These are phyloP conservation scores for Micrastur ruficollis DNA, from an alignment of 2,797 vertebrate genomes.

Conservation along the genomic window DNA sequence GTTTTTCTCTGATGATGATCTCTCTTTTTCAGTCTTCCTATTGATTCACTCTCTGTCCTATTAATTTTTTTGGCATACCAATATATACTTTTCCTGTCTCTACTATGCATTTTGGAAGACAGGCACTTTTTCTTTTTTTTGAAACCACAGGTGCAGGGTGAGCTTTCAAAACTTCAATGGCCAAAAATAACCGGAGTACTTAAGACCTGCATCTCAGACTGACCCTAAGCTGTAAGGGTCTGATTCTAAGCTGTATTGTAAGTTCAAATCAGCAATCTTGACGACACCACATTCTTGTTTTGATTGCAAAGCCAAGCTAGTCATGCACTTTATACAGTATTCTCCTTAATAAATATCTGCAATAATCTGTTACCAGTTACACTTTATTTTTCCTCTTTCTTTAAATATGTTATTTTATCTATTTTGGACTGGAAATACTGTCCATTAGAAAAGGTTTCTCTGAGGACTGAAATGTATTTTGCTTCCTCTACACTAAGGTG, in stretches of 20 bases:
- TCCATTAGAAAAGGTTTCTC: not conserved
- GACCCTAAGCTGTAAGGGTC: no score
- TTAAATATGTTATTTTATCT: not conserved
- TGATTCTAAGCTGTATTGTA: not conserved
- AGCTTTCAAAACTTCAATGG: not conserved
- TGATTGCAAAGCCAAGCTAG: not conserved
- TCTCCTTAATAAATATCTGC: not conserved
- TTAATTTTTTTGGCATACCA: not conserved
- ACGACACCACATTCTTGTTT: not conserved
- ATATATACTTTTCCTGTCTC: not conserved
- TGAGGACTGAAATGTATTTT: not conserved
- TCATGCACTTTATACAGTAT: constrained; percentile 33
- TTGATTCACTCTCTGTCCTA: not conserved
- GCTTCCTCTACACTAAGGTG: not conserved
- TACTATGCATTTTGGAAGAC: not conserved
- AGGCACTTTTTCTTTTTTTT: not conserved
- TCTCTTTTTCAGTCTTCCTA: not conserved
- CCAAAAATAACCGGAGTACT: not conserved
- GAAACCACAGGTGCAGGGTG: not conserved
- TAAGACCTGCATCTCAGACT: not conserved
- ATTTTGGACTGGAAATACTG: not conserved
- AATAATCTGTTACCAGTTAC: not conserved
- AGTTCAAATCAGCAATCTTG: not conserved
- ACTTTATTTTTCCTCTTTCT: not conserved
- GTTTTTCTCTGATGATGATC: not conserved